A percentile compares a stretch with the other conserved stretches of the same genome.
These are phyloP conservation scores for Pachycephus smyrnensis DNA, from an alignment of 2,888 invertebrate genomes.

Conservation along the genomic window DNA sequence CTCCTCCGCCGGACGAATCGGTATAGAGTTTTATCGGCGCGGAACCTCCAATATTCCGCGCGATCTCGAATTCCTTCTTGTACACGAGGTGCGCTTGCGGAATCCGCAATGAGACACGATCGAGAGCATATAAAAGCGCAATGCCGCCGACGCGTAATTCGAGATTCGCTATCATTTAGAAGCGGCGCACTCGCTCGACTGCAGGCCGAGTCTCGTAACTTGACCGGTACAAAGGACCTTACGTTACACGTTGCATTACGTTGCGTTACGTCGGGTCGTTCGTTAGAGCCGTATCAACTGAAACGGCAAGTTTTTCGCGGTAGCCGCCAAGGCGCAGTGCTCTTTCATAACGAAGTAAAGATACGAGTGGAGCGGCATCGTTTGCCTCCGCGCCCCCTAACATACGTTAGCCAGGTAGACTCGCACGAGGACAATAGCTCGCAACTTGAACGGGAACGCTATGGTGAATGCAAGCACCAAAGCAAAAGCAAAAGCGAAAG, in stretches of 20 bases:
- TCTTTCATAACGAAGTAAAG: constrained; percentile 21
- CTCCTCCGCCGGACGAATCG: neutral
- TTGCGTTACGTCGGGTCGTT: neutral
- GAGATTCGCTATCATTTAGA: neutral
- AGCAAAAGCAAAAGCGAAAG: neutral
- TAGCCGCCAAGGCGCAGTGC: neutral
- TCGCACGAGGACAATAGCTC: neutral
- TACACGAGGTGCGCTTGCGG: neutral
- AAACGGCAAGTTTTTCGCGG: constrained; percentile 1
- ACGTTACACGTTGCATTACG: neutral
- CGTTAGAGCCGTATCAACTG: neutral
- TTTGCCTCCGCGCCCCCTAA: neutral
- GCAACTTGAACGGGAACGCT: neutral
- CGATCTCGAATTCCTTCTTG: constrained; percentile 15
- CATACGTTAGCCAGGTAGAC: neutral
- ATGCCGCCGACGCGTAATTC: neutral
- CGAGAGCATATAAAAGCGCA: neutral
- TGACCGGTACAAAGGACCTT: neutral
- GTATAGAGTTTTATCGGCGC: constrained; percentile 9
- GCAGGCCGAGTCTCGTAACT: neutral
- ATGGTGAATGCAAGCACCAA: neutral
- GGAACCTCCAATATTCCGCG: constrained; percentile 29
- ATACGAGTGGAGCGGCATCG: constrained; percentile 14
- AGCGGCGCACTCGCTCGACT: neutral
- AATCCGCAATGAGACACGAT: neutral